Base-by-base conservation (phyloP, 2,113 vertebrate genomes). In the Rhagologus leucostigma region DNA sequence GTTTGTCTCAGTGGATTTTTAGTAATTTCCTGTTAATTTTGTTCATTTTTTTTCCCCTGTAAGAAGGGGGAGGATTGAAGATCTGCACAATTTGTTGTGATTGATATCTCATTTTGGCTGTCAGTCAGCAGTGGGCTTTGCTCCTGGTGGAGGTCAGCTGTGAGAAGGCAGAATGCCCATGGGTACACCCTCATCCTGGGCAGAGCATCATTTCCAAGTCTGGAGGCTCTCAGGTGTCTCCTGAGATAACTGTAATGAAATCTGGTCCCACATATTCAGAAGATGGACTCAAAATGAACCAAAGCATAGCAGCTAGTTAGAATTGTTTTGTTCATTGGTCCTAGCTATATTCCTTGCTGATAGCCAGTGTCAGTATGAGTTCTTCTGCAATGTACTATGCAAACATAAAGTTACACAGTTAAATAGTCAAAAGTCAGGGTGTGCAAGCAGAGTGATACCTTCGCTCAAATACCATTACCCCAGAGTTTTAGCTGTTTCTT, bases 11-110 rank as follows among this genome's bases (percentile, higher is more conserved):
- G 39, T 90, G 59, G 63, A 85, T 11, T 69, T 76, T 87, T 83
- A 80, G 55, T 39, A 83, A 83, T 90, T 87, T 94, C 37, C 35
- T 62, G 57, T 84, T 89, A 75, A 87, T 92, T 84, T 81, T 78
- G 39, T 77, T 73, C 20, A 3, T 65, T 79, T 83, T 47, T 89
- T 53, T 74, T 41, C 4, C 32, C 13, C 17, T 59, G 10, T 70
- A 81, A 78, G 56, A 77, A 93, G 46, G 32, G 16, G 18, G 18
- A 79, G 18, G 41, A 41, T 44, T 82, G 74, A 83, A 56, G 62
- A 69, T 49, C 62, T 62, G 46, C 30, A 15, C 49, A 42, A 37
- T 69, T 84, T 82, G 20, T 57, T 83, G 73, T 84, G 84, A 79
- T 12, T 59, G 67, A 69, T 82, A 30, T 37, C n/a, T 94, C 44